Evolutionary conservation across 2,888 invertebrate species (phyloP).

Genomic region (Ectemnius cavifrons): DNA sequence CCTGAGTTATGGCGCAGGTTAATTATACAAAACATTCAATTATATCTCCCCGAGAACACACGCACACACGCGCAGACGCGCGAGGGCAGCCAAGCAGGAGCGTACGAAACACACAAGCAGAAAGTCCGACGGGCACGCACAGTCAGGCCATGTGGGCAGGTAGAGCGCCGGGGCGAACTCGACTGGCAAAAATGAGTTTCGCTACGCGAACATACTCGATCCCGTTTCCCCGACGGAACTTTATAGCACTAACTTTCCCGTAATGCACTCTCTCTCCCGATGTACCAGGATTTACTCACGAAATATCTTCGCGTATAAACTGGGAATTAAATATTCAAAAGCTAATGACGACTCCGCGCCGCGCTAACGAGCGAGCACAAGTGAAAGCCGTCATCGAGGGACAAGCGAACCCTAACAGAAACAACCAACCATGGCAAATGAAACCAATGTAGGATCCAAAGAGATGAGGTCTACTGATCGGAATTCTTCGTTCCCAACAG

Average conservation of each 20-base stretch:
- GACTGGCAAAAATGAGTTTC: slow-evolving; percentile 45
- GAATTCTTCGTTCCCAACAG: background rate
- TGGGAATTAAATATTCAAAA: slow-evolving; percentile 1
- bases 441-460: background rate
- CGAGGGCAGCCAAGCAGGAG: slow-evolving; percentile 23
- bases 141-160: slow-evolving; percentile 26
- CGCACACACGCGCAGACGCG: slow-evolving; percentile 28
- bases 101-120: slow-evolving; percentile 32
- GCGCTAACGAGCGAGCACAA: slow-evolving; percentile 3
- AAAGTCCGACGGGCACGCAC: background rate
- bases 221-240: slow-evolving; percentile 35
- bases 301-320: background rate
- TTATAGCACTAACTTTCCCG: slow-evolving; percentile 1
- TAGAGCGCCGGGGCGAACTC: slow-evolving; percentile 29
- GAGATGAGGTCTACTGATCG: background rate
- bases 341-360: background rate
- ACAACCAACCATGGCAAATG: background rate
- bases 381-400: background rate
- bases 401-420: background rate
- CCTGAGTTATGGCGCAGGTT: slow-evolving; percentile 78
- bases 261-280: background rate
- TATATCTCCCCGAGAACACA: slow-evolving; percentile 71
- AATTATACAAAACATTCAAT: slow-evolving; percentile 79
- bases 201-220: slow-evolving; percentile 33
- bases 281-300: background rate